A percentile compares a stretch with the other conserved stretches of the same genome.
Conservation (phyloP, 2,797 vertebrate genomes). For the Carcharodon carcharias region DNA sequence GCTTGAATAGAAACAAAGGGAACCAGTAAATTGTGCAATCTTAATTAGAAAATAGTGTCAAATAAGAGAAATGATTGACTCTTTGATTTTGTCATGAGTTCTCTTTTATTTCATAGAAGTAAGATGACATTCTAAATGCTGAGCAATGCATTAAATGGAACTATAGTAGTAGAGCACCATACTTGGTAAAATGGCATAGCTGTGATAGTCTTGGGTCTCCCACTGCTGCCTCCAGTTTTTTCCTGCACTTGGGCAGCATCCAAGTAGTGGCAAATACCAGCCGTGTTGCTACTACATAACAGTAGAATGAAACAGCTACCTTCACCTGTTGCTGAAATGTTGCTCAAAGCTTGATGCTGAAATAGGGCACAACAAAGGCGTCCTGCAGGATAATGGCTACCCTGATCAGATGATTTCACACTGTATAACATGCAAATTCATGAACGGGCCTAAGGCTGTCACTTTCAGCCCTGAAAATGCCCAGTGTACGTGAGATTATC, state of each 20-base stretch:
- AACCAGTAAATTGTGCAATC: neutral
- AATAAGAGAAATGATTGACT: neutral
- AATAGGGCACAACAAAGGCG: too few relatives aligned
- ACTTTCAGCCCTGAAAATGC: too few relatives aligned
- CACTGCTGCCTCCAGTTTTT: neutral
- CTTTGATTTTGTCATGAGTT: neutral
- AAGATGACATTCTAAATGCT: neutral
- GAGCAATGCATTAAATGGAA: neutral
- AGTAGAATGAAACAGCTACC: too few relatives aligned
- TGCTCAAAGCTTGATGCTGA: too few relatives aligned
- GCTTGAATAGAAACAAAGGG: neutral
- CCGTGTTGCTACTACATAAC: too few relatives aligned
- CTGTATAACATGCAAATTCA: too few relatives aligned
- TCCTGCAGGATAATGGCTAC: too few relatives aligned
- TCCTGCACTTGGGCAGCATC: neutral
- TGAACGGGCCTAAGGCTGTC: too few relatives aligned
- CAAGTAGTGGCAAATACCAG: too few relatives aligned
- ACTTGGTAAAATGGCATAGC: neutral
- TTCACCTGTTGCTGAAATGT: too few relatives aligned
- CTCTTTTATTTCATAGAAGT: neutral
- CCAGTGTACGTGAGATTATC: too few relatives aligned
- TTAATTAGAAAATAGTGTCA: neutral
- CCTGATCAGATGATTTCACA: too few relatives aligned
- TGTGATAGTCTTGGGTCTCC: neutral
- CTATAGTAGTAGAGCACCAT: neutral